Base-by-base conservation (phyloP, 1,140 invertebrate genomes). In the Papilio glaucus region DNA sequence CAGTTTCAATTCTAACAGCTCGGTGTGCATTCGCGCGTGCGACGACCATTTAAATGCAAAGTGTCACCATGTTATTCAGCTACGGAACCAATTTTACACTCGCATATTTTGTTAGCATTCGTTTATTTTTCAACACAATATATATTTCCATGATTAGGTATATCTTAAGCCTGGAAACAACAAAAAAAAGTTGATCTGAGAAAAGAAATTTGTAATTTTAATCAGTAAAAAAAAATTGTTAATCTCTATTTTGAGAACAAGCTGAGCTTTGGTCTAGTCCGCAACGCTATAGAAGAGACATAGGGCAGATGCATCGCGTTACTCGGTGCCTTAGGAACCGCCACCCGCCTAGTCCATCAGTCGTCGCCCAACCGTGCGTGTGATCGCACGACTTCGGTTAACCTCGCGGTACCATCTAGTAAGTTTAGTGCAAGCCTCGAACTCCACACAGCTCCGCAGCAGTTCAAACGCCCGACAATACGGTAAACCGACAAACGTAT, bases 361-460 rank as follows among this genome's bases (percentile, higher is more conserved):
- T 85, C 80, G 74, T 70, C 80, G 71, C 39, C 69, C 63, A 77
- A 57, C 71, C 81, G 77, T 62, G 79, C 81, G 67, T 9, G 13
- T 12, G n/a, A 69, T 9, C 67, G 45, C 41, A 69, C 67, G 67
- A 5, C 4, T 41, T 38, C 63, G 18, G 26, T n/a, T 9, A 6
- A 10, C 13, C 41, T 41, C 67, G 67, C 67, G 41, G 10, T 18
- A 15, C 67, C 26, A 37, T 76, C 33, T 76, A 76, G 83, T 85
- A 85, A 85, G 81, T 85, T 83, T 83, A 80, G 80, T 85, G 83
- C 80, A 77, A 82, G 77, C 77, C 75, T 77, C 77, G 67, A 69
- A 18, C 67, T 69, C 67, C 67, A 69, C 67, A 53, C 67, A 57
- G 67, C 42, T 26, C 24, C 39, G 41, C 24, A 9, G 15, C 37